Conservation (phyloP, 2,888 invertebrate genomes). For the Prosapia bicincta region DNA sequence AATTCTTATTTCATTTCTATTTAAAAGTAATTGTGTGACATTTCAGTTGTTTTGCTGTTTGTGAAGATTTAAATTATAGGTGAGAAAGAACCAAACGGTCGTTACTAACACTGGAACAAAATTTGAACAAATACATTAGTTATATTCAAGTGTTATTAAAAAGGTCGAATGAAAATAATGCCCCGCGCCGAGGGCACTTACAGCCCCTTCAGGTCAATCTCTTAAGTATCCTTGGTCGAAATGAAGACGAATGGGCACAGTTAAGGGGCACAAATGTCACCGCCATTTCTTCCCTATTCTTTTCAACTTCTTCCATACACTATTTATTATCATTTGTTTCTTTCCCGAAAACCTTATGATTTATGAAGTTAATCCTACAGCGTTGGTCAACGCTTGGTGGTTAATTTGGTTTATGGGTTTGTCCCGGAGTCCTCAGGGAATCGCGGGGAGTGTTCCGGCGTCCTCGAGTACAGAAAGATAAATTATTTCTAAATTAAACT, state of each 20-base stretch:
- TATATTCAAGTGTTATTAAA: too few species aligned
- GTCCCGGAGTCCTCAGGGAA: not conserved
- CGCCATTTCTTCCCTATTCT: not conserved
- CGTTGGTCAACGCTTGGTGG: not conserved
- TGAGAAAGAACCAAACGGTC: too few species aligned
- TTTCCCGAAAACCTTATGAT: not conserved
- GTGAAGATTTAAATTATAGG: too few species aligned
- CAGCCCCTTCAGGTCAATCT: not conserved
- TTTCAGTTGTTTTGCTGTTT: too few species aligned
- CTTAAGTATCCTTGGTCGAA: not conserved
- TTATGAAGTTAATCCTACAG: not conserved
- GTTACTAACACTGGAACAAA: too few species aligned
- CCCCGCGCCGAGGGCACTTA: not conserved
- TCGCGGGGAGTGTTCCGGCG: too few species aligned
- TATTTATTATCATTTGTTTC: not conserved
- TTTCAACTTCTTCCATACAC: not conserved
- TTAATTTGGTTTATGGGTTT: not conserved
- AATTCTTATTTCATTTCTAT: too few species aligned
- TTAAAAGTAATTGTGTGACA: too few species aligned
- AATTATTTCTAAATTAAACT: too few species aligned
- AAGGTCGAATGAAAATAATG: too few species aligned
- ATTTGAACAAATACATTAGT: too few species aligned
- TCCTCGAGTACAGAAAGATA: too few species aligned
- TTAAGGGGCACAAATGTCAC: constrained; percentile 2
- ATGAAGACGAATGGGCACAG: not conserved